Percentiles rank a stretch among this genome's conserved stretches.
Evolutionary conservation across 2,797 vertebrate genomes (phyloP).

Genomic region (Coregonus ussuriensis): DNA sequence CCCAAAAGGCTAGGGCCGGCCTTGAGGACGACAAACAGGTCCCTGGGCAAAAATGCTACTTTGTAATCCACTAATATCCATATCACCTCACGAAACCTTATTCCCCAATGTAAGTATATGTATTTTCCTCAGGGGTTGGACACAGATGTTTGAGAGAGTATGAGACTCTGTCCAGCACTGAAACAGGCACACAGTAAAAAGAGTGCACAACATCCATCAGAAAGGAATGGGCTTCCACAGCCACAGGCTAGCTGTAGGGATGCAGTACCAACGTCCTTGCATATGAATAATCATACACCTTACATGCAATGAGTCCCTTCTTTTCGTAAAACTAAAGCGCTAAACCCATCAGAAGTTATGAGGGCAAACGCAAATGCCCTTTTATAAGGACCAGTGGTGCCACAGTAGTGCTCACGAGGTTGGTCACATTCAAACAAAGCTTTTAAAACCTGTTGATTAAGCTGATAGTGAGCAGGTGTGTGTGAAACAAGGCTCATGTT

Average conservation of each 20-base stretch:
- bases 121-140: not conserved
- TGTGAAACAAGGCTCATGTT: not conserved
- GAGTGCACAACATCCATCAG: not conserved
- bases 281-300: not conserved
- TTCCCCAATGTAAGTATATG: not conserved
- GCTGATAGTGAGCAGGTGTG: not conserved
- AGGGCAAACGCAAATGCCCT: conserved; percentile 2
- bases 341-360: too few species aligned
- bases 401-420: not conserved
- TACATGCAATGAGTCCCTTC: too few species aligned
- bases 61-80: too few species aligned
- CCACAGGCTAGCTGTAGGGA: not conserved
- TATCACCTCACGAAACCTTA: too few species aligned
- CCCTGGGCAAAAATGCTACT: not conserved
- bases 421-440: conserved; percentile 9
- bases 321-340: too few species aligned
- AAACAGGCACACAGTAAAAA: not conserved
- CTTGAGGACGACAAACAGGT: not conserved
- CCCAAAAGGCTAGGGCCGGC: too few species aligned
- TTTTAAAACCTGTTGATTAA: not conserved
- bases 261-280: not conserved
- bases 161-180: not conserved
- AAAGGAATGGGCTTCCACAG: not conserved
- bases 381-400: not conserved
- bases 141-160: not conserved